Percentiles rank a stretch among this genome's conserved stretches.
phyloP scores from a whole-genome alignment of 2,113 vertebrate species.

The Thymallus thymallus region DNA sequence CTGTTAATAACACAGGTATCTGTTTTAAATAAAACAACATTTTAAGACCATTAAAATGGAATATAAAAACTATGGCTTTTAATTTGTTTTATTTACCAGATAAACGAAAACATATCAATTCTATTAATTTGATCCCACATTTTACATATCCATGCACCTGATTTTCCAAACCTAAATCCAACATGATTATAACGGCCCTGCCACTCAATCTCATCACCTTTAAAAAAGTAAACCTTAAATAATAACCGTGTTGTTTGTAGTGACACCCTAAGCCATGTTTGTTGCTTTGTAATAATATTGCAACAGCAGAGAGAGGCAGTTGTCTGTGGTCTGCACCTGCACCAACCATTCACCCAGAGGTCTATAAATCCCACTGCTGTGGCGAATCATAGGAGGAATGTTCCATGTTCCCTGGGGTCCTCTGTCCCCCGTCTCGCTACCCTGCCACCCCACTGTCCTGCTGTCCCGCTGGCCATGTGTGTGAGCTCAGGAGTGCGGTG shows the following conservation, averaged over 20 bases:
- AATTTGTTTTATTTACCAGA: neutral
- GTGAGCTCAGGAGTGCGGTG: constrained; percentile 25
- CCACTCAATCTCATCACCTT: constrained; percentile 51
- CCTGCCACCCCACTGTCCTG: constrained; percentile 7
- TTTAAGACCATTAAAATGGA: neutral
- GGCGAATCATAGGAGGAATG: constrained; percentile 41
- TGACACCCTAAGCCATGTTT: constrained; percentile 59
- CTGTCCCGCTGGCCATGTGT: constrained; percentile 8
- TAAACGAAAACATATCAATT: neutral
- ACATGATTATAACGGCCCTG: constrained; percentile 28
- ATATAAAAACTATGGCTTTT: neutral
- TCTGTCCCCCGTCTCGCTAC: constrained; percentile 22
- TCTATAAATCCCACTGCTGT: constrained; percentile 61
- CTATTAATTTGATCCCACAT: neutral
- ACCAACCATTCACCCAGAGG: constrained; percentile 52
- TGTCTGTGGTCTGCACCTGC: constrained; percentile 64
- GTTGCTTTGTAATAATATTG: constrained; percentile 61
- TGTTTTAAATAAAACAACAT: neutral
- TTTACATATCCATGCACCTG: neutral
- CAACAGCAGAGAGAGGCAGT: constrained; percentile 55
- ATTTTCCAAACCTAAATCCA: neutral
- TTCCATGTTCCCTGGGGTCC: constrained; percentile 29
- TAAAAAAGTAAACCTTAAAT: constrained; percentile 62
- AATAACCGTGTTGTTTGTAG: constrained; percentile 56
- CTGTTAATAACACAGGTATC: neutral